phyloP scores from a whole-genome alignment of 2,113 vertebrate genomes.

The Corydoras maculifer region DNA sequence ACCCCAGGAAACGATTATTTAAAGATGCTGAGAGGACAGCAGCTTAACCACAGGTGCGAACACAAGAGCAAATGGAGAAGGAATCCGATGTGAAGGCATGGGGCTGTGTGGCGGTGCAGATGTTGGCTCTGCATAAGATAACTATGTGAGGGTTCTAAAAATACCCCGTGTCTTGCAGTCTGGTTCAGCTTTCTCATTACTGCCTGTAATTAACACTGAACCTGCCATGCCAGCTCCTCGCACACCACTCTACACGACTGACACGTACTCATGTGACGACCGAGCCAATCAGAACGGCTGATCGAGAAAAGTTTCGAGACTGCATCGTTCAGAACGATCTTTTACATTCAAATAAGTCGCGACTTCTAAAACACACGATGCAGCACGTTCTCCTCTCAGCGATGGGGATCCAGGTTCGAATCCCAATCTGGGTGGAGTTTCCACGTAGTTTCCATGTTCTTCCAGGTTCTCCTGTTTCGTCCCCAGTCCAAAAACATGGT shows the following conservation, averaged over 20 bases:
- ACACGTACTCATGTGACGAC: slow-evolving; percentile 46
- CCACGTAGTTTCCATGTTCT: too few species aligned
- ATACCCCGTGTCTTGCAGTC: slow-evolving; percentile 59
- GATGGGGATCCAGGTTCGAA: too few species aligned
- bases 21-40: not conserved
- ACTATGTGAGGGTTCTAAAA: slow-evolving; percentile 62
- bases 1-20: not conserved
- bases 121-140: slow-evolving; percentile 50
- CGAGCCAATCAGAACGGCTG: slow-evolving; percentile 40
- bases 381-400: too few species aligned
- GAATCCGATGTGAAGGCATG: slow-evolving; percentile 16
- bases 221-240: slow-evolving; percentile 50
- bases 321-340: too few species aligned
- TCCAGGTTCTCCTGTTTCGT: too few species aligned
- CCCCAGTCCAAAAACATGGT: too few species aligned
- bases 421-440: too few species aligned
- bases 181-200: slow-evolving; percentile 63
- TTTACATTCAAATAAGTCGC: too few species aligned
- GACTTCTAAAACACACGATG: too few species aligned
- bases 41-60: slow-evolving; percentile 26
- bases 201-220: slow-evolving; percentile 66
- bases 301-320: too few species aligned
- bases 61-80: slow-evolving; percentile 8
- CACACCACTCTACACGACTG: slow-evolving; percentile 38
- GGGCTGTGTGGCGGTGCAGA: slow-evolving; percentile 44